Evolutionary conservation across 2,113 vertebrate species (phyloP), one percentile per base, ranked within the genome.

Genomic region (Hippocampus zosterae): DNA sequence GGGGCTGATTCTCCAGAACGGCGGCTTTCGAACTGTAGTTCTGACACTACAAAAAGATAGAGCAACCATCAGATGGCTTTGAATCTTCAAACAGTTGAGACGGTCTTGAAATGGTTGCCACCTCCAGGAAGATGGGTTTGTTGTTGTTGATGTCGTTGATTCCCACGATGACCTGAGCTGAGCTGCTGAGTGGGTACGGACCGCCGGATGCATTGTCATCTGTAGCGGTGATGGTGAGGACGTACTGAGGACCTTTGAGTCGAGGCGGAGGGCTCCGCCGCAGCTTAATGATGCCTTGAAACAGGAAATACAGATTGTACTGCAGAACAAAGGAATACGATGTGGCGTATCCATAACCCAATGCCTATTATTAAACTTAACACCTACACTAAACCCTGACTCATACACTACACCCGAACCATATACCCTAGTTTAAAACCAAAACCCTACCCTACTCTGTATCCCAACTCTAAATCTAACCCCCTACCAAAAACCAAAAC

Each of bases 71-170:
- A 41, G 41, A 41, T n/a, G n/a, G 5, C n/a, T 50, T 1, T 5
- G 23, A n/a, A 2, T 25, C 2, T 9, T 1, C 1, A 23, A 33
- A 46, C 33, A 19, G 19, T 3, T 87, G 57, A 55, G 52, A 16
- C 27, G 0, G 3, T 27, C 13, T 8, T 15, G 3, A 12, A 8
- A 33, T 8, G 25, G 15, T 33, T 7, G 15, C 1, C 76, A 95
- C 95, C 93, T 94, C 89, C 55, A 88, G 85, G 80, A 96, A 96
- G 61, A 95, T 71, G 2, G 95, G 95, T 29, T 94, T 95, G 89
- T 96, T 95, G 87, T 95, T 95, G 88, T 96, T 96, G 75, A 95
- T 67, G 73, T 96, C 94, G 0, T 95, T 94, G 88, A 96, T 93
- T 33, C 92, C 93, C 27, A 96, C 92, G 48, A 95, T 90, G 67